Evolutionary conservation across 2,888 invertebrate species (phyloP).

Genomic region (Macaria notata): DNA sequence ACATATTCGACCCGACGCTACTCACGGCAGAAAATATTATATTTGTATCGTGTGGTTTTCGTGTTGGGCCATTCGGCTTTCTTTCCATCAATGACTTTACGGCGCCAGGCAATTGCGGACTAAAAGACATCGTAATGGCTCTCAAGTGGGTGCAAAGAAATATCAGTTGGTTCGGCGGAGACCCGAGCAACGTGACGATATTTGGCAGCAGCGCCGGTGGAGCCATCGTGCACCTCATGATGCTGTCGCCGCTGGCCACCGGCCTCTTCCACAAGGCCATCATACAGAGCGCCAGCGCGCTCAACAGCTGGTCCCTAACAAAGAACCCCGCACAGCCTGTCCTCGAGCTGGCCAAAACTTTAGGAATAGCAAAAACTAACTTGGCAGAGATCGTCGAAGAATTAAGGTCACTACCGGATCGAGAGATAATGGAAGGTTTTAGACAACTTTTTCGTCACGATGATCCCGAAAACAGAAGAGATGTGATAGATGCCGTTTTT

Average conservation of each 20-base stretch:
- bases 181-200: conserved; percentile 71
- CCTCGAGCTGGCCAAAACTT: conserved; percentile 52
- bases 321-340: conserved; percentile 60
- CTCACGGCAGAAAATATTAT: conserved; percentile 60
- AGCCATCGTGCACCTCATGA: conserved; percentile 70
- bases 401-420: conserved; percentile 48
- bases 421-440: conserved; percentile 53
- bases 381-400: conserved; percentile 62
- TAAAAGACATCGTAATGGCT: conserved; percentile 72
- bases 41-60: conserved; percentile 68
- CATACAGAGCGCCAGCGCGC: conserved; percentile 69
- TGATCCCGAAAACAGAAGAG: conserved; percentile 32
- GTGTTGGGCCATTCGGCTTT: conserved; percentile 75
- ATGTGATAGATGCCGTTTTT: conserved; percentile 56
- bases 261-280: conserved; percentile 75
- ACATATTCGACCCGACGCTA: conserved; percentile 59
- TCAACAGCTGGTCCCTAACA: conserved; percentile 65
- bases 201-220: conserved; percentile 75
- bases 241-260: conserved; percentile 72
- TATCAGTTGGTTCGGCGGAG: conserved; percentile 69
- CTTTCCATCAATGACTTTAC: conserved; percentile 65
- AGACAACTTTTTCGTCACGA: conserved; percentile 30
- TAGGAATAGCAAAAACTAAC: conserved; percentile 52
- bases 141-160: conserved; percentile 73
- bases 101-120: conserved; percentile 73